Percentiles rank a stretch among this genome's conserved stretches.
phyloP scores from a whole-genome alignment of 1,140 invertebrate species.

The Drosophila ogumai region DNA sequence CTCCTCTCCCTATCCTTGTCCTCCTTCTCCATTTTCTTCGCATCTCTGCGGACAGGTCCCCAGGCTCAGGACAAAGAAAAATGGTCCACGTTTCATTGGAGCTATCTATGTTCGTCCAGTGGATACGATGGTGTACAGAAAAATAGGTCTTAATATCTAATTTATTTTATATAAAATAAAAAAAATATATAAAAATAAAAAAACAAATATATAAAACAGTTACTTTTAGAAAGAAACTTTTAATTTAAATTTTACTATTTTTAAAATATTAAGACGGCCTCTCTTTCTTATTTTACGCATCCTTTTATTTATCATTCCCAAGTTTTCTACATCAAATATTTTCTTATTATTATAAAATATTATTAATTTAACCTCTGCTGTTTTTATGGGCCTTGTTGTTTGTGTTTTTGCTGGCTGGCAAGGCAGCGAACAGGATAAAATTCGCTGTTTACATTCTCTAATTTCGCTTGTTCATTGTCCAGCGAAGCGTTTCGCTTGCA shows the following conservation, averaged over 20 bases:
- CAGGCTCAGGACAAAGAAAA: slow-evolving; percentile 64
- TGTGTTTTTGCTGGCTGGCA: slow-evolving; percentile 37
- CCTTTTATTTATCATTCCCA: too few species aligned
- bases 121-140: background rate
- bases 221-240: too few species aligned
- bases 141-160: too few species aligned
- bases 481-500: slow-evolving; percentile 75
- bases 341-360: background rate
- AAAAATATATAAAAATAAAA: too few species aligned
- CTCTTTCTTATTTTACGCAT: too few species aligned
- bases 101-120: slow-evolving; percentile 51
- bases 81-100: slow-evolving; percentile 73
- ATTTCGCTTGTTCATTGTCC: slow-evolving; percentile 84
- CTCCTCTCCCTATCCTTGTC: background rate
- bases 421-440: slow-evolving; percentile 79
- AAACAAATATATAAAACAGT: too few species aligned
- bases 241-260: too few species aligned
- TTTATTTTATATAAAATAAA: too few species aligned
- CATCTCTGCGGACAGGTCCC: slow-evolving; percentile 33
- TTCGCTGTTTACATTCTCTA: slow-evolving; percentile 83
- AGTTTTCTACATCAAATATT: background rate
- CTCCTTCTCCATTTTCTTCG: background rate
- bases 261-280: too few species aligned
- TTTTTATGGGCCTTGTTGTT: slow-evolving; percentile 18
- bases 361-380: slow-evolving; percentile 14